A percentile compares a stretch with the other conserved stretches of the same genome.
phyloP scores from a whole-genome alignment of 2,888 invertebrate genomes.

The Metopia argyrocephala region DNA sequence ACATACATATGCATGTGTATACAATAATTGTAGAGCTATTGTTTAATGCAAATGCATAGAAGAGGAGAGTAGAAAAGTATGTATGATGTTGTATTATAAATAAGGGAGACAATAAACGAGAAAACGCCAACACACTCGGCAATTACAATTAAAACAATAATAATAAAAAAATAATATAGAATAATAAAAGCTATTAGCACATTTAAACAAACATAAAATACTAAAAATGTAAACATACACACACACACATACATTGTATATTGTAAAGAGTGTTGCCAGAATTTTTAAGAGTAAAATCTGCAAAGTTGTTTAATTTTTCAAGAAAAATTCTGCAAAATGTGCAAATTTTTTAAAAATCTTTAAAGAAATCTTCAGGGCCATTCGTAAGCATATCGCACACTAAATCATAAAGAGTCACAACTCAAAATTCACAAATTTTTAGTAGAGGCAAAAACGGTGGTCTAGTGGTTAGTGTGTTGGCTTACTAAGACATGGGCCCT shows the following conservation, averaged over 20 bases:
- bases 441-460: too few relatives aligned
- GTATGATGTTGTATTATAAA: not conserved
- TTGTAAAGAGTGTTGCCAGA: not conserved
- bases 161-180: not conserved
- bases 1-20: not conserved
- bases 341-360: too few relatives aligned
- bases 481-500: too few relatives aligned
- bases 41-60: not conserved
- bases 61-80: not conserved
- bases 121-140: constrained; percentile 49
- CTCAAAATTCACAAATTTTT: too few relatives aligned
- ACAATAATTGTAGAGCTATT: too few relatives aligned
- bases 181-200: constrained; percentile 55
- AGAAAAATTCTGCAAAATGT: too few relatives aligned
- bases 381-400: too few relatives aligned
- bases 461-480: too few relatives aligned
- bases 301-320: too few relatives aligned
- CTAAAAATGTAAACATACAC: not conserved
- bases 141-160: constrained; percentile 12
- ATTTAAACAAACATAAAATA: constrained; percentile 38
- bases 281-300: too few relatives aligned
- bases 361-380: too few relatives aligned
- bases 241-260: not conserved
- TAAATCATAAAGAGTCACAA: too few relatives aligned
- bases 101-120: constrained; percentile 32